Percentiles rank a stretch among this genome's conserved stretches.
Evolutionary conservation across 2,888 invertebrate species (phyloP).

Genomic region (Geophilus truncorum): DNA sequence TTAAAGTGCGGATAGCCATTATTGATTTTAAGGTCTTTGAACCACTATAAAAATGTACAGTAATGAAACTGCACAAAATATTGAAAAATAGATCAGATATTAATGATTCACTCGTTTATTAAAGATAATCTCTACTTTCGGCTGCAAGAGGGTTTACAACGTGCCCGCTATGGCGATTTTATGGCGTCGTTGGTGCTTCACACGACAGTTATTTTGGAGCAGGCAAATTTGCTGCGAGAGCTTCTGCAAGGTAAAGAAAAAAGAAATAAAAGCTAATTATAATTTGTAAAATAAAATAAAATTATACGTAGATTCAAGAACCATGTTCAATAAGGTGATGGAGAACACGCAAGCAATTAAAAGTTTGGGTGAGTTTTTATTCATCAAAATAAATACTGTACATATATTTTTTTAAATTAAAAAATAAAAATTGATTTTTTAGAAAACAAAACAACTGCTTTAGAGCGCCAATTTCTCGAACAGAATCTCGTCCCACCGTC

Average conservation of each 20-base stretch:
- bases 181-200: slow-evolving; percentile 33
- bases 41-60: not conserved
- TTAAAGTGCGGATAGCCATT: not conserved
- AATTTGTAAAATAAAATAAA: not conserved
- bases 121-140: slow-evolving; percentile 34
- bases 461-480: slow-evolving; percentile 32
- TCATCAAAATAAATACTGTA: not conserved
- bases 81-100: not conserved
- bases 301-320: slow-evolving; percentile 20
- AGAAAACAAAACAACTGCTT: slow-evolving; percentile 30
- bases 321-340: slow-evolving; percentile 29
- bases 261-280: not conserved
- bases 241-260: slow-evolving; percentile 28
- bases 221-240: slow-evolving; percentile 32
- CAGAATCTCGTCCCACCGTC: slow-evolving; percentile 30
- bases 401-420: not conserved
- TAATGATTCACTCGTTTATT: not conserved
- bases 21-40: slow-evolving; percentile 12
- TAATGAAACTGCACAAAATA: not conserved
- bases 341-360: slow-evolving; percentile 32
- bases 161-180: slow-evolving; percentile 32
- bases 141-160: slow-evolving; percentile 31
- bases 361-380: slow-evolving; percentile 1
- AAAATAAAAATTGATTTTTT: not conserved
- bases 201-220: slow-evolving; percentile 33